phyloP scores from a whole-genome alignment of 2,797 vertebrate species.

The Lycodopsis pacificus region DNA sequence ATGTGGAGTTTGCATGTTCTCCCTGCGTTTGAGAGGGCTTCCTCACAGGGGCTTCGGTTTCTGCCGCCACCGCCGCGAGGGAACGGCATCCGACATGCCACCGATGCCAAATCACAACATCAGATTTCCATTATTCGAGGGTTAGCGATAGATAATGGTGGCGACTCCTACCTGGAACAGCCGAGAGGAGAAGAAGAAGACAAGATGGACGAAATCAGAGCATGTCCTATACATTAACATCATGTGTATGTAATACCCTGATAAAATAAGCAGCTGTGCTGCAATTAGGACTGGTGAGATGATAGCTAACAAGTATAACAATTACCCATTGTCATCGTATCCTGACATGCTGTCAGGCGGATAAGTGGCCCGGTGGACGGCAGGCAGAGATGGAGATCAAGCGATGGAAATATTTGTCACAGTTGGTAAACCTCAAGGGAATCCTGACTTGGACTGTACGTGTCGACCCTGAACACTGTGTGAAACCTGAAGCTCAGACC shows the following conservation, averaged over 20 bases:
- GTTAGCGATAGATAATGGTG: too few relatives aligned
- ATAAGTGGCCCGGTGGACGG: constrained; percentile 52
- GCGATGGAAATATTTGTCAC: constrained; percentile 38
- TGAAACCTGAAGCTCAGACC: constrained; percentile 20
- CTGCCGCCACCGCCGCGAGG: too few relatives aligned
- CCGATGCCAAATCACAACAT: too few relatives aligned
- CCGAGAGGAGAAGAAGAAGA: too few relatives aligned
- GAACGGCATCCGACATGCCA: too few relatives aligned
- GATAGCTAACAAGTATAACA: constrained; percentile 53
- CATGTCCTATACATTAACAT: background rate
- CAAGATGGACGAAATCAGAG: background rate
- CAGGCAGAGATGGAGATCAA: constrained; percentile 28
- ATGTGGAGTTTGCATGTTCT: background rate
- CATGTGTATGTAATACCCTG: constrained; percentile 31
- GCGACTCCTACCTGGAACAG: too few relatives aligned
- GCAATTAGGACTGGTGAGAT: constrained; percentile 28
- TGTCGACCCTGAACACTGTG: constrained; percentile 13
- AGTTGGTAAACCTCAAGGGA: constrained; percentile 28
- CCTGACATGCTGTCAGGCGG: constrained; percentile 44
- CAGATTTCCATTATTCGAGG: too few relatives aligned
- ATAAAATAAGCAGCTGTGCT: constrained; percentile 38
- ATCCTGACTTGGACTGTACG: constrained; percentile 14
- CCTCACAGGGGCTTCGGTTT: too few relatives aligned
- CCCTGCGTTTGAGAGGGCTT: too few relatives aligned
- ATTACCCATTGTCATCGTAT: constrained; percentile 59